Base-by-base conservation (phyloP, 2,113 vertebrate species). In the Carassius carassius region DNA sequence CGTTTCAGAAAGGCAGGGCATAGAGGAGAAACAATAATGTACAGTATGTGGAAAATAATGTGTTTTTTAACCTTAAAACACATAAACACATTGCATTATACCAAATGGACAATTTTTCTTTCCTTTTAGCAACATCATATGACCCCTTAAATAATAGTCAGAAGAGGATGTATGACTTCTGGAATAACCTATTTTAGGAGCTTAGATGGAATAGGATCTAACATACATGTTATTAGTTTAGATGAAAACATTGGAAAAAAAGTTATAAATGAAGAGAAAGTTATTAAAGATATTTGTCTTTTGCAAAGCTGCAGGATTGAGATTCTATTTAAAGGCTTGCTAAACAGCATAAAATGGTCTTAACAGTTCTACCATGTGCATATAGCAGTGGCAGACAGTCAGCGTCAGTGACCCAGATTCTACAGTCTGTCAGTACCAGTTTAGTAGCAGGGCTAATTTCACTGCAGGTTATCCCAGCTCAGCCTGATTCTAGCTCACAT, bases 391-490 rank as follows among this genome's bases (percentile, higher is more conserved):
- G n/a, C 60, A 81, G 60, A 51, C 62, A 47, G 60, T 47, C 56
- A 80, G 60, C 25, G 25, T 49, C 78, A 69, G 23, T 81, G 78
- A 51, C 78, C 78, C 25, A 81, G 41, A 81, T 81, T 81, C 78
- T 32, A 54, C 16, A 49, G 58, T 79, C 77, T 63, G 35, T 63
- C 77, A 47, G 37, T 62, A 62, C 32, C 56, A 78, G 77, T 17
- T 78, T n/a, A 25, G 56, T 62, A 62, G 56, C 35, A 62, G 56
- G 25, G 37, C 9, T 47, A 47, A 65, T 80, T 80, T 47, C 37
- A 47, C 60, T 29, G 21, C 37, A 65, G 78, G 58, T 58, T n/a
- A 10, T 51, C 37, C 8, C 35, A 49, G 47, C 74, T 76, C 75
- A 63, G 72, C 14, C 3, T 58, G n/a, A 47, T 80, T 80, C 14